phyloP scores from a whole-genome alignment of 2,113 vertebrate genomes.

The Amia ocellicauda region DNA sequence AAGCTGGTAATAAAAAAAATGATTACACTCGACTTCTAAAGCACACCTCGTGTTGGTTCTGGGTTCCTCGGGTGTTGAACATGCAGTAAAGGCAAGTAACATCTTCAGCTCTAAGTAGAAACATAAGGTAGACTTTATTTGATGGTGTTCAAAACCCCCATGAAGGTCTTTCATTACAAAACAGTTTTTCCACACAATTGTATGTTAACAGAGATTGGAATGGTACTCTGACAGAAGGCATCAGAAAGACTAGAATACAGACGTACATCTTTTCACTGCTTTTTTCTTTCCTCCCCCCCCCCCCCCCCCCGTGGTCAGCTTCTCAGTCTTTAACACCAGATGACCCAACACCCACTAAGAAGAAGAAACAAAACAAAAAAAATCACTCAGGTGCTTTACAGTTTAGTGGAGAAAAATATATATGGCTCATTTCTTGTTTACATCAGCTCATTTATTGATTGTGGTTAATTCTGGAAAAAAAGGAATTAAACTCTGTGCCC shows the following conservation, averaged over 20 bases:
- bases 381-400: conserved; percentile 3
- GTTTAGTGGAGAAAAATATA: conserved; percentile 38
- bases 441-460: conserved; percentile 12
- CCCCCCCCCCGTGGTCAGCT: conserved; percentile 13
- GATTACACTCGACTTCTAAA: too few species aligned
- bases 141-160: conserved; percentile 79
- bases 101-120: conserved; percentile 74
- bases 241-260: conserved; percentile 54
- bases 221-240: conserved; percentile 81
- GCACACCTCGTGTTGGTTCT: too few species aligned
- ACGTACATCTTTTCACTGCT: conserved; percentile 1
- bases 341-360: conserved; percentile 9
- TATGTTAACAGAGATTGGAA: conserved; percentile 81
- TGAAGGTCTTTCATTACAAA: conserved; percentile 84
- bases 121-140: conserved; percentile 92
- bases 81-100: conserved; percentile 6
- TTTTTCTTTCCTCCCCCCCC: background rate
- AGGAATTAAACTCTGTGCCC: conserved; percentile 29
- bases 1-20: too few species aligned
- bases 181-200: conserved; percentile 74
- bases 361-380: too few species aligned
- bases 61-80: too few species aligned
- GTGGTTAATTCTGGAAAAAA: conserved; percentile 33
- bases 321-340: conserved; percentile 31
- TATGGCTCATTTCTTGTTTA: conserved; percentile 19